phyloP scores from a whole-genome alignment of 2,888 invertebrate species.

The Spodoptera littoralis region DNA sequence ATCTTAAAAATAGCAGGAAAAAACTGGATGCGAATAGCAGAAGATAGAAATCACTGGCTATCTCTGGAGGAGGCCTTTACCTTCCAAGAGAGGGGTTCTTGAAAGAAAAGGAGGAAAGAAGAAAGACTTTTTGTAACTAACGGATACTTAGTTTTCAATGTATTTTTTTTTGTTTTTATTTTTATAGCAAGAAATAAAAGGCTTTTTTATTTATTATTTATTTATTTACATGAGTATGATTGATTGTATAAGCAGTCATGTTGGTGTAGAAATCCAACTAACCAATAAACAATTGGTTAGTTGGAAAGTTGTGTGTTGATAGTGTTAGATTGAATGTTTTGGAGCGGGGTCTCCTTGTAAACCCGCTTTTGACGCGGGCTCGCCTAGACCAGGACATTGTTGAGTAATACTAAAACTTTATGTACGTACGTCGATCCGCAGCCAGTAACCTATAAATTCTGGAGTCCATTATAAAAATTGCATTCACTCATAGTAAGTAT shows the following conservation, averaged over 20 bases:
- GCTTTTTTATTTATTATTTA: too few species aligned
- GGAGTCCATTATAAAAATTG: slow-evolving; percentile 54
- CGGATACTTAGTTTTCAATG: too few species aligned
- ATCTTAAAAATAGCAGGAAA: too few species aligned
- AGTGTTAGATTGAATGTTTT: slow-evolving; percentile 63
- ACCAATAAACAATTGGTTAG: slow-evolving; percentile 25
- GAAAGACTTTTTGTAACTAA: too few species aligned
- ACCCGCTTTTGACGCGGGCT: slow-evolving; percentile 71
- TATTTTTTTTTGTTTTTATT: too few species aligned
- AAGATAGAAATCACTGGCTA: too few species aligned
- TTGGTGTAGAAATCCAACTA: slow-evolving; percentile 33
- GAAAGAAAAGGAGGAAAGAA: too few species aligned
- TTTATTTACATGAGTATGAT: too few species aligned
- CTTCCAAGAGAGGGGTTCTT: too few species aligned
- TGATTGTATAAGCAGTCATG: slow-evolving; percentile 19
- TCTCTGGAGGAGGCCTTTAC: too few species aligned
- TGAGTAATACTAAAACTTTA: slow-evolving; percentile 66
- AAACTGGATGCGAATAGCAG: too few species aligned
- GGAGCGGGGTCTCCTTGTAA: slow-evolving; percentile 64
- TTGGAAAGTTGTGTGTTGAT: slow-evolving; percentile 54
- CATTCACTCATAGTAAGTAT: slow-evolving; percentile 56
- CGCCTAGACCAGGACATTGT: slow-evolving; percentile 61
- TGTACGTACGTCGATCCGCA: slow-evolving; percentile 69
- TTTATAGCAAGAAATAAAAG: too few species aligned
- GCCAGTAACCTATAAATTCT: slow-evolving; percentile 60